A percentile compares a stretch with the other conserved stretches of the same genome.
These are phyloP conservation scores for Lampris incognitus DNA, from an alignment of 2,113 vertebrate species.

Conservation along the genomic window DNA sequence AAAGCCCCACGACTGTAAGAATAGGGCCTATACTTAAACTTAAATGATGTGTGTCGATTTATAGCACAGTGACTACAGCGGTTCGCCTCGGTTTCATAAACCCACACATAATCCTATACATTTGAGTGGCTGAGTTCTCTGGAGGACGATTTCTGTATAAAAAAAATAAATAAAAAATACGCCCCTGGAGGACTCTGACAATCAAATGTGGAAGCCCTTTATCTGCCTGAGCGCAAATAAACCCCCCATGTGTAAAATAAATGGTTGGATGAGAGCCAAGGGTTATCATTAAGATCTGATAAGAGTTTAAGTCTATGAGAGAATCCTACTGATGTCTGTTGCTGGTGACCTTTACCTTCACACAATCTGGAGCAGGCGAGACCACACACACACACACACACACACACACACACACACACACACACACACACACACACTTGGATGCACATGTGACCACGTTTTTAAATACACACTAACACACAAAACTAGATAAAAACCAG, in stretches of 20 bases:
- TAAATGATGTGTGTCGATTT: too few relatives aligned
- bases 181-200: background rate
- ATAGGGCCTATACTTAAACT: too few relatives aligned
- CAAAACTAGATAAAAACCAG: background rate
- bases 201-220: conserved; percentile 16
- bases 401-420: background rate
- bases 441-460: background rate
- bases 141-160: background rate
- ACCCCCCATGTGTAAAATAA: conserved; percentile 36
- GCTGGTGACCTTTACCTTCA: conserved; percentile 16
- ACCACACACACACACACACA: conserved; percentile 4
- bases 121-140: background rate
- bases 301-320: conserved; percentile 11
- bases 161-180: background rate
- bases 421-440: background rate
- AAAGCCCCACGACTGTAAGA: too few relatives aligned
- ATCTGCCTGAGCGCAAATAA: conserved; percentile 37
- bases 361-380: background rate
- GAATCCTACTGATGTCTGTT: conserved; percentile 4
- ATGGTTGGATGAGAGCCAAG: conserved; percentile 4
- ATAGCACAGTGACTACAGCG: too few relatives aligned
- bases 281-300: conserved; percentile 34
- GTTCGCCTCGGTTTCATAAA: too few relatives aligned
- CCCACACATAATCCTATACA: too few relatives aligned
- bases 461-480: background rate